Base-by-base conservation (phyloP, 2,797 vertebrate species). In the Paramormyrops hopkinsi region DNA sequence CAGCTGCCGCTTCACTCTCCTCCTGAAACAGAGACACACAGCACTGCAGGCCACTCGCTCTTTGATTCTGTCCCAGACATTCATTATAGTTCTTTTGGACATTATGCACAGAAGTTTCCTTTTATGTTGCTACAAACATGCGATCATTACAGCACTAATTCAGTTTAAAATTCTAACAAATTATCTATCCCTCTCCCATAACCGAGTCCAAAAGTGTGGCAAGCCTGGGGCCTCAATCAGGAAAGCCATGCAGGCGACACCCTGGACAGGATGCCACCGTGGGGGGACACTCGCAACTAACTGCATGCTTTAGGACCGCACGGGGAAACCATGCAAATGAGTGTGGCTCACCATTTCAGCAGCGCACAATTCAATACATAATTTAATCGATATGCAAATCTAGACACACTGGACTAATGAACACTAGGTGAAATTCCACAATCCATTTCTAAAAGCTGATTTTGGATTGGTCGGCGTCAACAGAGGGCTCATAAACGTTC, bases 1-100 rank as follows among this genome's bases (percentile, higher is more conserved):
- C 94, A 96, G 93, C 93, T 95, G 95, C 93, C 95, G 95, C 94
- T 94, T 95, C 94, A 95, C 93, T 91, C 94, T 93, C 92, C 96
- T 95, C 93, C 96, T 96, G 62, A 88, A 88, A 88, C 33, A 88
- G 4, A 88, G 59, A 88, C 17, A 11, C 56, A 87, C 50, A 62
- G 37, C 37, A 14, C 25, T 56, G 85, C 53, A 85, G 22, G 46
- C 29, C 65, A 69, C 65, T 53, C 19, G 48, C 41, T 50, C 44
- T 48, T 12, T 84, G 82, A 48, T 50, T 44, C 17, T 17, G 22
- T 25, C 83, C 1, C 48, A 22, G 83, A 79, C 25, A n/a, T 79
- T 79, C 37, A 8, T 79, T 79, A 79, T 12, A 44, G 33, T 41
- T 79, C 37, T 44, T 17, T 79, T 44, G 6, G 12, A 79, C 37